Base-by-base conservation (phyloP, 2,888 invertebrate species). In the Scaptomyza tumidula region DNA sequence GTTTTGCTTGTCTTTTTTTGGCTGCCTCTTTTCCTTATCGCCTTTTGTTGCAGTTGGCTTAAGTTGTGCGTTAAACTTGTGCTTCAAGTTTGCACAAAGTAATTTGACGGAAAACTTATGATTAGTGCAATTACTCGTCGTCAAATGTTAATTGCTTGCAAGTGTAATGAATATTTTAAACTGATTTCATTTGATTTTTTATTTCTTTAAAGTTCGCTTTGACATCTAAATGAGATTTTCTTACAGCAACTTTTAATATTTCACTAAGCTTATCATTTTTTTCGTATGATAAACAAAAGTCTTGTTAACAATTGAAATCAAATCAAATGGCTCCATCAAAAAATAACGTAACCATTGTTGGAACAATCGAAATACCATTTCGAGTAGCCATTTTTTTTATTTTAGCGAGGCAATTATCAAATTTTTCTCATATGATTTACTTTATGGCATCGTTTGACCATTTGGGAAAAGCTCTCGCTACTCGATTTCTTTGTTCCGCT, bases 41-140 rank as follows among this genome's bases (percentile, higher is more conserved):
- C 61, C 74, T 71, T 74, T 74, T 74, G 68, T 64, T 74, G 82
- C 70, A 75, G 52, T 67, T 64, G 58, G 16, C 61, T 54, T 46
- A 67, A 81, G 62, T 71, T 77, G 46, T 41, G 37, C 73, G 68
- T 63, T 74, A 78, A 87, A 81, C 58, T 78, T 78, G 58, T 44
- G 54, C 59, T 13, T 60, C 14, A 84, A 85, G 67, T 78, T 85
- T 53, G 52, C 61, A 62, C 62, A 61, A 49, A 43, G 72, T 65
- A 54, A 61, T 58, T 54, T 43, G 43, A 19, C 3, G 27, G 4
- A 11, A 46, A 50, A 57, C 35, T 52, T 71, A 16, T 29, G 58
- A 75, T 75, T 53, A 39, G 24, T 43, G 59, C 55, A 80, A 86
- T 80, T 80, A 80, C 50, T 86, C 80, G 71, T 55, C 37, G 44